A percentile compares a stretch with the other conserved stretches of the same genome.
Conservation (phyloP, 2,113 vertebrate species). For the Enhydra lutris region DNA sequence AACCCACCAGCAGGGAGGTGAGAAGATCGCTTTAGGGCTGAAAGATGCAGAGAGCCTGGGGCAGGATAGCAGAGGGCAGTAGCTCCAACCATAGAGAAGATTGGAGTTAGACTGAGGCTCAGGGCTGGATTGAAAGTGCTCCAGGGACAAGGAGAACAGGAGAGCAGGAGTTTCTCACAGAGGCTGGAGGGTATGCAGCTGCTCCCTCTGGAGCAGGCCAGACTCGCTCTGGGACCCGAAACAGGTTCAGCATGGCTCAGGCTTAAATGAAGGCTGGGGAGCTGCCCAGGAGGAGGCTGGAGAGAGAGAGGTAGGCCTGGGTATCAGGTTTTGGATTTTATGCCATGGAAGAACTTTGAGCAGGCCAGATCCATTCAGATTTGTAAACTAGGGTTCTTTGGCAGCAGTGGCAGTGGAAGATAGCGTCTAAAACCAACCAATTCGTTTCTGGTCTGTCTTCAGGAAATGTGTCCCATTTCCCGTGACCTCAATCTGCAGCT, state of each 20-base stretch:
- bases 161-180: neutral
- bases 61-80: neutral
- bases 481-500: neutral
- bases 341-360: neutral
- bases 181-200: neutral
- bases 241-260: neutral
- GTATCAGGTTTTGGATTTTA: neutral
- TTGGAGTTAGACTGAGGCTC: neutral
- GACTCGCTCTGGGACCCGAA: neutral
- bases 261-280: neutral
- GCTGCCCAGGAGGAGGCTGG: neutral
- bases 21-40: neutral
- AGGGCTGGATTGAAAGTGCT: neutral
- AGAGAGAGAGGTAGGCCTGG: neutral
- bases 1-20: neutral
- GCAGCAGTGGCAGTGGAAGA: neutral
- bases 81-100: neutral
- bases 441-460: neutral
- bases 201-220: neutral
- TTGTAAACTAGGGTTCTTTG: neutral
- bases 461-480: slow-evolving; percentile 24
- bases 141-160: neutral
- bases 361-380: neutral
- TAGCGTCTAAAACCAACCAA: neutral
- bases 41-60: neutral